Evolutionary conservation across 2,888 invertebrate genomes (phyloP).

Genomic region (Mellilla xanthometata): DNA sequence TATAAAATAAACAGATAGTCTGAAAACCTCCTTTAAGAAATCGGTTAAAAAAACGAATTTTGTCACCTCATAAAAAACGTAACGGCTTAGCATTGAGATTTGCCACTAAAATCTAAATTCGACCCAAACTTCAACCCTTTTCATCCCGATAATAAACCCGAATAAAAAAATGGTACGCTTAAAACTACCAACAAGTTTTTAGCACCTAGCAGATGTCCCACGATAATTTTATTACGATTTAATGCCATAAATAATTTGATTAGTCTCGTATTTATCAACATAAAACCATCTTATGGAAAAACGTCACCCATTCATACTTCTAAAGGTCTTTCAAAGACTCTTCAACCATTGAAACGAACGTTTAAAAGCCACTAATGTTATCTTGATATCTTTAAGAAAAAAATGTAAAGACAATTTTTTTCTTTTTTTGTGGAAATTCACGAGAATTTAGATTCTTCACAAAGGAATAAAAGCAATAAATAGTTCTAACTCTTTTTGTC

Average conservation of each 20-base stretch:
- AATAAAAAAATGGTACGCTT: too few species aligned
- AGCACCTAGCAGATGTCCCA: slow-evolving; percentile 58
- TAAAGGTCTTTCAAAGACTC: slow-evolving; percentile 34
- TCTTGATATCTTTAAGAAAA: slow-evolving; percentile 62
- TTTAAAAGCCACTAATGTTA: slow-evolving; percentile 82
- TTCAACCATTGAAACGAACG: slow-evolving; percentile 58
- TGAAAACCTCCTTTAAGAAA: too few species aligned
- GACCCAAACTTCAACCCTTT: slow-evolving; percentile 3
- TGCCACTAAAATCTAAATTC: not conserved
- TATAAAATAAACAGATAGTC: too few species aligned
- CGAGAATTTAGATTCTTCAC: slow-evolving; percentile 19
- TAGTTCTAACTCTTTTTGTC: slow-evolving; percentile 14
- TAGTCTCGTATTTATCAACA: slow-evolving; percentile 81
- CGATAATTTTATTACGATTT: slow-evolving; percentile 72
- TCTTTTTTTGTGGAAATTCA: not conserved
- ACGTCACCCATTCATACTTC: slow-evolving; percentile 69
- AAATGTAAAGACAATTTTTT: slow-evolving; percentile 12
- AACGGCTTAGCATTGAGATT: too few species aligned
- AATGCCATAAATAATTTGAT: slow-evolving; percentile 82
- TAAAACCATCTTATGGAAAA: slow-evolving; percentile 74
- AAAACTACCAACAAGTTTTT: not conserved
- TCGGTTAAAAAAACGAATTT: too few species aligned
- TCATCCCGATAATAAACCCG: slow-evolving; percentile 1
- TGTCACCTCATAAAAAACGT: too few species aligned
- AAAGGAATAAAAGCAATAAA: slow-evolving; percentile 16